phyloP scores from a whole-genome alignment of 2,888 invertebrate genomes.

The Aquatica leii region DNA sequence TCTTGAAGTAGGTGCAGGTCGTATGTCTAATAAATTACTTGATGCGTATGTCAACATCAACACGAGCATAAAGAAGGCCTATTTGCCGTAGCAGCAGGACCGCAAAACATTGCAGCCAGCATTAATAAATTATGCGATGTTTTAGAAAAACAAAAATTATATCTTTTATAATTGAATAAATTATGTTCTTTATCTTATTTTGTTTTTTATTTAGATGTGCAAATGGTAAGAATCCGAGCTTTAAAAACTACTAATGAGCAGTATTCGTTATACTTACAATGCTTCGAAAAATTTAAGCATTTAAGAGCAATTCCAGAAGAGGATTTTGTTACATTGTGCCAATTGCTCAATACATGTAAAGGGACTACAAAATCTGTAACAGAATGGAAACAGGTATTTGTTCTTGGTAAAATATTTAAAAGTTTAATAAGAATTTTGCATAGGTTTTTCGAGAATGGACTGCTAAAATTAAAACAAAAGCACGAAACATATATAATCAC shows the following conservation, averaged over 20 bases:
- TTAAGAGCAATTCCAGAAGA: conserved; percentile 1
- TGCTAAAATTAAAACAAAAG: background rate
- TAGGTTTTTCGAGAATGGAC: background rate
- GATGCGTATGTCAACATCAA: conserved; percentile 3
- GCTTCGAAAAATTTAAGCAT: conserved; percentile 1
- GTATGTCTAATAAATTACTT: conserved; percentile 3
- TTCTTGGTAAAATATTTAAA: background rate
- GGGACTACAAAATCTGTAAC: conserved; percentile 7
- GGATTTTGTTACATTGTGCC: conserved; percentile 4
- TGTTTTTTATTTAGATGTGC: conserved; percentile 1
- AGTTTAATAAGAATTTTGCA: background rate
- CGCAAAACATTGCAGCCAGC: background rate
- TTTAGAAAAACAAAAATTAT: conserved; percentile 4
- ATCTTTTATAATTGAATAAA: conserved; percentile 1
- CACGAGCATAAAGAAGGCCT: conserved; percentile 4
- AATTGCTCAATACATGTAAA: conserved; percentile 3
- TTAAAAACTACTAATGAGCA: conserved; percentile 5
- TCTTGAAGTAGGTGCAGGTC: conserved; percentile 1
- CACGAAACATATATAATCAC: background rate
- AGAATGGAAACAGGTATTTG: conserved; percentile 2
- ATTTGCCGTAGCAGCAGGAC: conserved; percentile 3
- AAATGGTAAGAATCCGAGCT: background rate
- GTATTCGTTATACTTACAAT: conserved; percentile 3
- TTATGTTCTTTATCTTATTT: conserved; percentile 3
- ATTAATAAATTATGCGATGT: conserved; percentile 5